Conservation (phyloP, 2,113 vertebrate genomes). For the Poicephalus gulielmi region DNA sequence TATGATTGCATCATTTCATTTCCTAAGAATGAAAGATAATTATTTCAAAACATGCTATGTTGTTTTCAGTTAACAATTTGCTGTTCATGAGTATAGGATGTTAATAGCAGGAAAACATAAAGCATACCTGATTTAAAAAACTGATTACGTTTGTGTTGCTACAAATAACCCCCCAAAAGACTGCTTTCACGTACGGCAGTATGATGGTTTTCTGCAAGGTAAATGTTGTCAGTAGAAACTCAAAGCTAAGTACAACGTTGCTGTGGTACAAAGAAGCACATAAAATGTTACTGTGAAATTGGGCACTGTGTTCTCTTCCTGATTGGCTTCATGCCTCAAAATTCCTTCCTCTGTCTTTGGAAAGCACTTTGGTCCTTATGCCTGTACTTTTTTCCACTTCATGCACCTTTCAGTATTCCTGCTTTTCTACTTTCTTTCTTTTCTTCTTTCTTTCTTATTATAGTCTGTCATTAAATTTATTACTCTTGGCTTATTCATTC, state of each 20-base stretch:
- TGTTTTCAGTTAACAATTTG: not conserved
- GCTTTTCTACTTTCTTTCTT: accelerated
- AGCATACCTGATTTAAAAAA: accelerated
- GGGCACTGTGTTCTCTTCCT: not conserved
- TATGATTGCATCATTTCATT: not conserved
- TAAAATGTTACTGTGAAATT: not conserved
- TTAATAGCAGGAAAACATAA: not conserved
- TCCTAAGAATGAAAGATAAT: not conserved
- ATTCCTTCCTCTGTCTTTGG: not conserved
- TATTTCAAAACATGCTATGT: not conserved
- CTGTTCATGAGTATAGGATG: not conserved
- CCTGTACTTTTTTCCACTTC: not conserved
- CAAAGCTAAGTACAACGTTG: not conserved
- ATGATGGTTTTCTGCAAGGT: not conserved
- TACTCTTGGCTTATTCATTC: not conserved
- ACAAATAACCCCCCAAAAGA: not conserved
- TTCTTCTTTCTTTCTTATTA: not conserved
- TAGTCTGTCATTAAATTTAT: not conserved
- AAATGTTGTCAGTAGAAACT: not conserved
- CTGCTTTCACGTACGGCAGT: not conserved
- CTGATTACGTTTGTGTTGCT: not conserved
- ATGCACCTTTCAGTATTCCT: not conserved
- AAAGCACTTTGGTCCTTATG: not conserved
- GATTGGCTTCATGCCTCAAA: not conserved
- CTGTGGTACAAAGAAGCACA: not conserved